Base-by-base conservation (phyloP, 2,113 vertebrate species). In the Perognathus longimembris region DNA sequence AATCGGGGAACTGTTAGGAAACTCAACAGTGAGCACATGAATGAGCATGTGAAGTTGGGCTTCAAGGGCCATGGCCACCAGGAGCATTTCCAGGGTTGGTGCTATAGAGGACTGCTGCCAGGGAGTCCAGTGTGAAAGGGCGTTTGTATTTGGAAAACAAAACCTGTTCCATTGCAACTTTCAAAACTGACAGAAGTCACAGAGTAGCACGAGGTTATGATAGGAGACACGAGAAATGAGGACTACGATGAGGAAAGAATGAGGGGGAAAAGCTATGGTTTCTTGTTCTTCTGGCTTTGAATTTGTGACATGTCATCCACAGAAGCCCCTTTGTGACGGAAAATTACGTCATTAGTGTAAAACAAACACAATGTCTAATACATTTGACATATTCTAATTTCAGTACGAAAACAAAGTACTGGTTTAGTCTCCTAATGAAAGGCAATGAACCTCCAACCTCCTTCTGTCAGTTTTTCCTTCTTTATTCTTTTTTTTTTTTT, bases 211-310 rank as follows among this genome's bases (percentile, higher is more conserved):
- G 22, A 26, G 5, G 24, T 69, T 64, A 57, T 63, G 10, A n/a
- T 84, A 2, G 79, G 17, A 88, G 21, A 59, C 9, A 74, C 40
- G 7, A 1, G 32, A 24, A 45, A 63, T n/a, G 70, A 69, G 18
- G 10, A 34, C 20, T 64, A 32, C 84, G 61, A 63, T 32, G 80
- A 36, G 36, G 54, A 87, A 17, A 61, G 20, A 78, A 81, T 54
- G 61, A 73, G 12, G 50, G 32, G 76, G 84, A 76, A 32, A 9
- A 66, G 63, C 20, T 9, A 57, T 61, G 54, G 57, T 40, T 82
- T 74, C 45, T 73, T 83, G 36, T n/a, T 89, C n/a, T 59, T 92
- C 64, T 67, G 54, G 32, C 42, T 76, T 92, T 71, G 34, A 85
- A 67, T 77, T 36, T 54, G 50, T 54, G 50, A 54, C 50, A 54